phyloP scores from a whole-genome alignment of 1,140 invertebrate genomes.

The Stegodyphus mimosarum region DNA sequence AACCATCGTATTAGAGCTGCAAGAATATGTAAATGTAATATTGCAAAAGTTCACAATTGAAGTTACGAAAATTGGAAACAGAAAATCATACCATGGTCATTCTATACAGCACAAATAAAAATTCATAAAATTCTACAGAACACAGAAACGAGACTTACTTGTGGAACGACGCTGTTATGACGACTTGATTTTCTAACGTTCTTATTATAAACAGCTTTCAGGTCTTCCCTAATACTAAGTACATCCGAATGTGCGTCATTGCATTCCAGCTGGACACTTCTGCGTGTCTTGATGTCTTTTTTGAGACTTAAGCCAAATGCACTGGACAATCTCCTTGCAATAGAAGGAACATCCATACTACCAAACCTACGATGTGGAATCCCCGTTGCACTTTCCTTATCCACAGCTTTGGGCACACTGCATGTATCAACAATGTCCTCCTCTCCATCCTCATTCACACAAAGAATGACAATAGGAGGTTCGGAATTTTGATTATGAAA shows the following conservation, averaged over 20 bases:
- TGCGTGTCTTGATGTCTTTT: background rate
- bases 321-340: background rate
- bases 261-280: constrained; percentile 6
- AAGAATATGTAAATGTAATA: no score
- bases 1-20: no score
- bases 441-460: constrained; percentile 27
- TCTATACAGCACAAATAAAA: no score
- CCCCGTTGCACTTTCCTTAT: background rate
- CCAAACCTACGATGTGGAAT: background rate
- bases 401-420: background rate
- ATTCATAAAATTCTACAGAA: background rate
- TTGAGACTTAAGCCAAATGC: background rate
- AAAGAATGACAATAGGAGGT: background rate
- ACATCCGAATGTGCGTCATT: background rate
- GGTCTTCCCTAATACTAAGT: background rate
- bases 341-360: background rate
- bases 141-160: constrained; percentile 13
- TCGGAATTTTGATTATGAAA: background rate
- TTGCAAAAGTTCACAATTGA: no score
- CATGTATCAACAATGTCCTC: constrained; percentile 29
- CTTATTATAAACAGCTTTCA: background rate
- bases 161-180: constrained; percentile 48
- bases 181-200: constrained; percentile 12
- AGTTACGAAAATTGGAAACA: no score
- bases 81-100: no score